Evolutionary conservation across 1,140 invertebrate genomes (phyloP).

Genomic region (Penaeus vannamei): DNA sequence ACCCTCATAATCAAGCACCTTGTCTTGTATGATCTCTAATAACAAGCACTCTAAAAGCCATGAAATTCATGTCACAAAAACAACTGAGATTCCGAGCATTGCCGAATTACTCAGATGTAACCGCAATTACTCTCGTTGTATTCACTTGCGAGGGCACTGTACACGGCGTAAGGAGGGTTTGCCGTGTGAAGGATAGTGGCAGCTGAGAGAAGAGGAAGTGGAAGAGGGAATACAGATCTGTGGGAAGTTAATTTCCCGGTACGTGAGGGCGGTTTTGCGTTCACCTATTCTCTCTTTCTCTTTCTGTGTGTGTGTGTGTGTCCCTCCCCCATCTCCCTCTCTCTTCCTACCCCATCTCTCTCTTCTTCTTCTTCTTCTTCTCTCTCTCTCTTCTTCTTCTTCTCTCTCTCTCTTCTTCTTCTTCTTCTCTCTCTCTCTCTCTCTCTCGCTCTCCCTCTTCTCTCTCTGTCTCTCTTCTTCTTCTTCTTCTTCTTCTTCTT

Average conservation of each 20-base stretch:
- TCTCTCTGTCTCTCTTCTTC: not conserved
- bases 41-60: too few species aligned
- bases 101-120: too few species aligned
- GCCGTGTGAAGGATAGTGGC: too few species aligned
- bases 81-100: too few species aligned
- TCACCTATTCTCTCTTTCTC: not conserved
- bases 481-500: not conserved
- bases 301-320: not conserved
- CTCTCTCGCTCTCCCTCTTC: not conserved
- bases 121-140: too few species aligned
- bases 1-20: too few species aligned
- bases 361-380: not conserved
- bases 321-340: not conserved
- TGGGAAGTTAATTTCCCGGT: not conserved
- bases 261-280: too few species aligned
- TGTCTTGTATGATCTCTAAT: too few species aligned
- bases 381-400: not conserved
- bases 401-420: not conserved
- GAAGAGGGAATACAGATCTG: not conserved
- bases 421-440: slow-evolving; percentile 1
- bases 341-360: not conserved
- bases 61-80: too few species aligned
- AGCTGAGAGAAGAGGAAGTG: too few species aligned
- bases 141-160: too few species aligned
- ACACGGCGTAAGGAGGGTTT: too few species aligned